phyloP scores from a whole-genome alignment of 2,113 vertebrate genomes.

The Bos javanicus region DNA sequence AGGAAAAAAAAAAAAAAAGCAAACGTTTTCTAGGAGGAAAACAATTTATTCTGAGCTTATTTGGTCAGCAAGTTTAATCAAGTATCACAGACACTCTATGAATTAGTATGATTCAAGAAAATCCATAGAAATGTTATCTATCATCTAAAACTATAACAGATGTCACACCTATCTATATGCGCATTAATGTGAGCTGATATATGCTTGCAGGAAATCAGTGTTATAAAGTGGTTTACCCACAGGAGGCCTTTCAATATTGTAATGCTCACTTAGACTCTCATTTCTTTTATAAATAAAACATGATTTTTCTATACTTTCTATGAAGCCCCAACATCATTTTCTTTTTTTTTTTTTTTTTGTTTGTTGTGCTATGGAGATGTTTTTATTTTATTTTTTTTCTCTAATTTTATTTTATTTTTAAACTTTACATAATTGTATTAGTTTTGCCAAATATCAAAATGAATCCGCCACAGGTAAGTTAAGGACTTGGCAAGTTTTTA shows the following conservation, averaged over 20 bases:
- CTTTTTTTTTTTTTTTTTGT: not conserved
- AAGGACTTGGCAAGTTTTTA: not conserved
- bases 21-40: not conserved
- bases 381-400: no score
- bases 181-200: conserved; percentile 25
- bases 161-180: conserved; percentile 25
- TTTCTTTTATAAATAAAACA: conserved; percentile 35
- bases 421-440: no score
- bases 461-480: not conserved
- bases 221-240: not conserved
- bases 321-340: not conserved
- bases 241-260: not conserved
- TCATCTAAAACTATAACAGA: conserved; percentile 34
- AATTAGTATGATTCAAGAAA: conserved; percentile 16
- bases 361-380: no score
- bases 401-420: no score
- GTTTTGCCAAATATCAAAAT: no score
- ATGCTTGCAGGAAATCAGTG: conserved; percentile 9
- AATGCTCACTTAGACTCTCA: conserved; percentile 7
- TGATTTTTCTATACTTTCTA: not conserved
- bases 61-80: not conserved
- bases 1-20: not conserved
- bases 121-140: not conserved
- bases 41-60: conserved; percentile 11
- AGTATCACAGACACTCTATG: not conserved